Evolutionary conservation across 1,140 invertebrate species (phyloP), one percentile per base, ranked within the genome.

Genomic region (Pygmarrhopalites habei): DNA sequence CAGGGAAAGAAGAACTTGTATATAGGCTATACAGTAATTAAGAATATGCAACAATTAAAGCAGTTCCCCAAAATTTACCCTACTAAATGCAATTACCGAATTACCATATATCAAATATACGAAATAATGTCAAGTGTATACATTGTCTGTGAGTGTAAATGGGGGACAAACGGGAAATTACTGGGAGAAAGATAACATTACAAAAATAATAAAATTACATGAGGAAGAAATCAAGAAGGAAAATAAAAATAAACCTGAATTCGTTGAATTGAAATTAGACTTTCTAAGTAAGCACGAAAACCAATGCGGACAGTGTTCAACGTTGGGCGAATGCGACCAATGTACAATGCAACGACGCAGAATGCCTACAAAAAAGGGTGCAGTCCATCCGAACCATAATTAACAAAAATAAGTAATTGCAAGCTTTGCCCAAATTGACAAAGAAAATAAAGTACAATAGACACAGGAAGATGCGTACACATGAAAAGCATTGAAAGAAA

Each of bases 351-450:
- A 44, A 64, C 26, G 19, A 69, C 35, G 29, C 62, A 66, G 63
- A 77, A 77, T 55, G 72, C 76, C 77, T 77, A 71, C 28, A 75
- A 74, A n/a, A n/a, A n/a, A n/a, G n/a, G n/a, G n/a, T n/a, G 29
- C 29, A 30, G 12, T 25, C 17, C 10, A 55, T 12, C 46, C 12
- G 46, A 17, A 23, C 21, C 14, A 49, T 19, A 49, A 3, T 39
- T 46, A 59, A 23, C 23, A 1, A 2, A 29, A 44, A 29, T 1
- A 29, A 4, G 51, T 44, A 21, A 28, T 35, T 57, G 15, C 5
- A 0, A 21, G 35, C 41, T 10, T 15, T 41, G 26, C 17, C 3
- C 7, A 58, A 3, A 43, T 46, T 19, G 14, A 26, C 46, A 44
- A 41, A n/a, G 5, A 39, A 53, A 55, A 26, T n/a, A 60, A 32